Percentiles rank a stretch among this genome's conserved stretches.
Evolutionary conservation across 2,113 vertebrate genomes (phyloP).

Genomic region (Amazona guildingii): DNA sequence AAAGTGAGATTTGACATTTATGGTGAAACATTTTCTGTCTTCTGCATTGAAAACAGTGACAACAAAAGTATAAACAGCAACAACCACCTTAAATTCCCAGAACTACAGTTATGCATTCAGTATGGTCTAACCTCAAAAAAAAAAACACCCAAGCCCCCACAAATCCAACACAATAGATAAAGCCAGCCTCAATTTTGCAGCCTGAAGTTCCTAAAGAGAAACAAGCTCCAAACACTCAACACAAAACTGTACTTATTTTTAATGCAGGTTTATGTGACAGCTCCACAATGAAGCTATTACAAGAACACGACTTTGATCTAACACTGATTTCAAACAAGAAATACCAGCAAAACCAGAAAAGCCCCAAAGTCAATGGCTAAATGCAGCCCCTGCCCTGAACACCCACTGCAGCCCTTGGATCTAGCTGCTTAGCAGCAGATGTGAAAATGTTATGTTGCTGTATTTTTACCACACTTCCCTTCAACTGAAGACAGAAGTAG

Average conservation of each 20-base stretch:
- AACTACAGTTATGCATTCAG: neutral
- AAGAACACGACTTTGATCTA: neutral
- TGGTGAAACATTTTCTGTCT: neutral
- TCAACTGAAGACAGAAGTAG: neutral
- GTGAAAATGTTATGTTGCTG: neutral
- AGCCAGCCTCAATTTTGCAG: neutral
- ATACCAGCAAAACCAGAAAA: neutral
- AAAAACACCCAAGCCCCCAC: neutral
- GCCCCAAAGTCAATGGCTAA: neutral
- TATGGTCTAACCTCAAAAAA: neutral
- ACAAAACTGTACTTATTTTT: neutral
- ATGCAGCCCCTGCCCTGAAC: neutral
- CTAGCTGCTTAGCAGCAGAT: neutral
- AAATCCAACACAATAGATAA: neutral
- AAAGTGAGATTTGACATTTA: neutral
- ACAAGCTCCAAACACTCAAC: neutral
- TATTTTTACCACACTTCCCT: neutral
- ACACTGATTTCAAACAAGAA: neutral
- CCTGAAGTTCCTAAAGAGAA: neutral
- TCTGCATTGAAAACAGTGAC: neutral
- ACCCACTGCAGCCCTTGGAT: neutral
- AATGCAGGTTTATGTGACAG: neutral
- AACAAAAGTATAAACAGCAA: neutral
- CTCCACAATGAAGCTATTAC: neutral
- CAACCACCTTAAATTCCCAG: neutral